phyloP scores from a whole-genome alignment of 2,888 invertebrate species.

The Cynaeus angustus region DNA sequence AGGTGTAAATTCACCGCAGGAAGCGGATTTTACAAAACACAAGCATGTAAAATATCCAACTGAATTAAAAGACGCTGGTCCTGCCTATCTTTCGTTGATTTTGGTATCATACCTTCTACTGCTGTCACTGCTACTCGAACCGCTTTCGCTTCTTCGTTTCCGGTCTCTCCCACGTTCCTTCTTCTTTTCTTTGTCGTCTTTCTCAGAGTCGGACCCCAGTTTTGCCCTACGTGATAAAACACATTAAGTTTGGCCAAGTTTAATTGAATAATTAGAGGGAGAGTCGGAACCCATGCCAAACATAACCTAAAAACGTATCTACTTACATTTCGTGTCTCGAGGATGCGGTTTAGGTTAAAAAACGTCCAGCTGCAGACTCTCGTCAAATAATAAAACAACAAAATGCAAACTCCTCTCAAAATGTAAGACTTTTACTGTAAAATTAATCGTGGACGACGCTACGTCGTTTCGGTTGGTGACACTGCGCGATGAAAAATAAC shows the following conservation, averaged over 20 bases:
- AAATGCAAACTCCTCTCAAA: neutral
- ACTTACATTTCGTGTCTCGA: slow-evolving; percentile 47
- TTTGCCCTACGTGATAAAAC: too few relatives aligned
- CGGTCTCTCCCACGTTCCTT: slow-evolving; percentile 75
- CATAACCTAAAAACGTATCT: slow-evolving; percentile 30
- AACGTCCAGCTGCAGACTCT: too few relatives aligned
- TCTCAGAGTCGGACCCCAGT: slow-evolving; percentile 82
- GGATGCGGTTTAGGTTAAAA: too few relatives aligned
- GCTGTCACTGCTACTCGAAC: slow-evolving; percentile 87
- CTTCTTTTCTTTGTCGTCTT: slow-evolving; percentile 82
- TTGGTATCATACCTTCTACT: slow-evolving; percentile 74
- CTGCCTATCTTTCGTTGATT: too few relatives aligned
- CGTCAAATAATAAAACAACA: too few relatives aligned
- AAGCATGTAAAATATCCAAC: too few relatives aligned
- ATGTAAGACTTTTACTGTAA: neutral
- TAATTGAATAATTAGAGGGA: too few relatives aligned
- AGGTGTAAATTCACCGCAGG: too few relatives aligned
- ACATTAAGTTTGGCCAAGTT: too few relatives aligned
- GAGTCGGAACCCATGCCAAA: neutral
- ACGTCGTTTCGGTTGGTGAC: slow-evolving; percentile 7
- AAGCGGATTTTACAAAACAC: too few relatives aligned
- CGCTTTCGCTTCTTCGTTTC: slow-evolving; percentile 82
- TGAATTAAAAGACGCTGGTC: too few relatives aligned
- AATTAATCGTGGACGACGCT: slow-evolving; percentile 2
- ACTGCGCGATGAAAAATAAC: slow-evolving; percentile 8